Evolutionary conservation across 2,113 vertebrate genomes (phyloP).

Genomic region (Corythoichthys haematopterus): DNA sequence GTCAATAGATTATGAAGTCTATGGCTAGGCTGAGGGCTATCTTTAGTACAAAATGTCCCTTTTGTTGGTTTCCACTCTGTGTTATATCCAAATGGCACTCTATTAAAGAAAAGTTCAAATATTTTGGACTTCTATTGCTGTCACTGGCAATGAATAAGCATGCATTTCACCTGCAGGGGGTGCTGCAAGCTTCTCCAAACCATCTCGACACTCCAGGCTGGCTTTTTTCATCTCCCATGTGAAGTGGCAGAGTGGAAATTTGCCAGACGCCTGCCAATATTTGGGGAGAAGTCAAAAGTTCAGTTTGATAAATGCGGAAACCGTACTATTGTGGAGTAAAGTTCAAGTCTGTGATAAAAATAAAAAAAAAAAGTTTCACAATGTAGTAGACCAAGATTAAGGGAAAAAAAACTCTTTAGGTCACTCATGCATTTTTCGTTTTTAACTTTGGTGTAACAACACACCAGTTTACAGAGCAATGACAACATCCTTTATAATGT

Average conservation of each 20-base stretch:
- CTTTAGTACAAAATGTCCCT: too few relatives aligned
- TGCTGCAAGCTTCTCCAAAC: slow-evolving; percentile 23
- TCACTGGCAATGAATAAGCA: not conserved
- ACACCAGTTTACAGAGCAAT: too few relatives aligned
- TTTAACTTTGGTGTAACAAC: too few relatives aligned
- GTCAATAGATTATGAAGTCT: too few relatives aligned
- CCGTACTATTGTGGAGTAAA: slow-evolving; percentile 16
- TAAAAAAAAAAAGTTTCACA: not conserved
- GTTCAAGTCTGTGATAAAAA: slow-evolving; percentile 11
- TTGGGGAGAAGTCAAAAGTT: slow-evolving; percentile 19
- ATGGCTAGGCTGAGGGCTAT: too few relatives aligned
- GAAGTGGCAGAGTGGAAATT: slow-evolving; percentile 64
- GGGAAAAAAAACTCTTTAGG: too few relatives aligned
- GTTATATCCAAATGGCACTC: too few relatives aligned
- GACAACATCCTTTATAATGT: too few relatives aligned
- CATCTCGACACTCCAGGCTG: slow-evolving; percentile 47
- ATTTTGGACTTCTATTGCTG: not conserved
- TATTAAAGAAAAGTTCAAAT: too few relatives aligned
- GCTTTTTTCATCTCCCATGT: slow-evolving; percentile 64
- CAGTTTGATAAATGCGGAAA: slow-evolving; percentile 17
- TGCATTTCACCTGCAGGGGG: slow-evolving; percentile 45
- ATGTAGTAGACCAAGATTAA: not conserved
- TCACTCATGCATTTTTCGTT: too few relatives aligned
- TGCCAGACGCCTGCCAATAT: slow-evolving; percentile 55
- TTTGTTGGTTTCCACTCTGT: too few relatives aligned